Base-by-base conservation (phyloP, 2,797 vertebrate species). In the Trachurus trachurus region DNA sequence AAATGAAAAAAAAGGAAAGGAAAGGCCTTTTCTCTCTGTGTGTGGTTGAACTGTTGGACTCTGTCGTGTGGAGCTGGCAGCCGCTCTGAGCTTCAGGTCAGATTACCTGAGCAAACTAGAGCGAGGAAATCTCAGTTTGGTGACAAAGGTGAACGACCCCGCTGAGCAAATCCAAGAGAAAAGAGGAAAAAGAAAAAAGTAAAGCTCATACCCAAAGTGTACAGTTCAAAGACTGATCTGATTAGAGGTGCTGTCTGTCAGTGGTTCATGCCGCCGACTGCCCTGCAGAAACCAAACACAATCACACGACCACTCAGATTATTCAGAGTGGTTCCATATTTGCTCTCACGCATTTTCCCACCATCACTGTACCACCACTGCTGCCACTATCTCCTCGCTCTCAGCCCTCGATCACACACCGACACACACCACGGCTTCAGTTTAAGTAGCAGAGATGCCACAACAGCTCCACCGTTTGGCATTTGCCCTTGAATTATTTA, bases 91-190 rank as follows among this genome's bases (percentile, higher is more conserved):
- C 60, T 47, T 0, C 75, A 68, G 86, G 61, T 89, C 89, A 88
- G 69, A 80, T 88, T 80, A 80, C 80, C 74, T 49, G 68, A 65
- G 66, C 80, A 75, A 75, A 68, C 73, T 17, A 1, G 65, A 64
- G 65, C 31, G 12, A n/a, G 21, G 26, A 82, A 39, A 72, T 71
- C 66, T 87, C 72, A 57, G 74, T 66, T 65, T 68, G 85, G 80
- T 54, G 86, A 75, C 61, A 45, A 39, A 84, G 88, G 87, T 87
- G 58, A 88, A 90, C 13, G 76, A 88, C 84, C 87, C 19, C 5
- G 16, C 74, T 40, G 87, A 79, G 76, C 66, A 81, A 86, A 90
- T 61, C 69, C 64, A 37, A 73, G 45, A 80, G 13, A 50, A 58
- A 31, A 34, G 31, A 6, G 31, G 31, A 6, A 60, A 76, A 69